Base-by-base conservation (phyloP, 2,888 invertebrate species). In the Eupeodes luniger region DNA sequence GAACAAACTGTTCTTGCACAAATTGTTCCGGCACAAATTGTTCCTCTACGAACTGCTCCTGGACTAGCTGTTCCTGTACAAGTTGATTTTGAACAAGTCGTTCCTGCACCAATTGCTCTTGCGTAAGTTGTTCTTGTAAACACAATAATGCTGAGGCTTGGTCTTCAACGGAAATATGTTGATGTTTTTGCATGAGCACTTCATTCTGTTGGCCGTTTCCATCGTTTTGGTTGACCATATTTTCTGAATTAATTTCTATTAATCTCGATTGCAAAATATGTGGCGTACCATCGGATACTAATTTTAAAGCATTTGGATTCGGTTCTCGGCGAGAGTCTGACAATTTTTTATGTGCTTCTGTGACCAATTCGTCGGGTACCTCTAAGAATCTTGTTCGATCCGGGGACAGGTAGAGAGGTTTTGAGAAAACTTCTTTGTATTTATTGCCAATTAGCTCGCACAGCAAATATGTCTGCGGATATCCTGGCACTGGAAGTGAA, bases 401-500 rank as follows among this genome's bases (percentile, higher is more conserved):
- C 49, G 90, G 91, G 67, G 93, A 92, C 89, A 93, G 83, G 89
- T 92, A 93, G 19, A 93, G 85, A 0, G 92, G 92, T 57, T 92
- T 96, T 91, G 96, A 96, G 92, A 96, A 96, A 57, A 97, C 94
- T 0, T 96, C 96, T 27, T 96, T 96, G 77, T 96, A 94, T 16
- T 96, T 96, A 83, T 96, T 94, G 66, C 91, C 91, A 64, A 95
- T 95, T 61, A 96, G 96, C 78, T 95, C 95, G 76, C 92, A 92
- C 1, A 95, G 94, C 87, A 97, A 96, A 49, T 97, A 94, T 92
- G 96, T 96, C 91, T 96, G 96, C 0, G 96, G 95, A 84, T 96
- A 96, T 0, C 95, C 95, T 40, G 96, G 96, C 6, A 96, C 96
- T 90, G 96, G 95, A 90, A 96, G 96, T 27, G 96, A 96, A 34